Evolutionary conservation across 2,888 invertebrate species (phyloP), one percentile per base, ranked within the genome.

Genomic region (Argynnis bischoffii): DNA sequence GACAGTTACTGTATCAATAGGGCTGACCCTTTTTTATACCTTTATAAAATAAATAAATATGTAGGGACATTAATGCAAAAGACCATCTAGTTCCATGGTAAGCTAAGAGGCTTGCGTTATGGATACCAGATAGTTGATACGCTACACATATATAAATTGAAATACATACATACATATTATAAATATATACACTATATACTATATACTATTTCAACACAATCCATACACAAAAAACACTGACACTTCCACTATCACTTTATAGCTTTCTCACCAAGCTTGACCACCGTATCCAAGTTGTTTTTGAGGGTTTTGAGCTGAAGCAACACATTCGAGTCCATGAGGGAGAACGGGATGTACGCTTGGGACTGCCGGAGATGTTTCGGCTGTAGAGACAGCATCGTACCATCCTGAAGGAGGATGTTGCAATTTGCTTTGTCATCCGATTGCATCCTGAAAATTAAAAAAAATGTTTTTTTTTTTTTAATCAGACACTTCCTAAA

Each of bases 401-500:
- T 93, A 26, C 95, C 95, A 79, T 95, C 94, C 21, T 87, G 80
- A 0, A 95, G 85, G 0, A 95, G 93, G n/a, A 95, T 95, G 81
- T 95, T 95, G 75, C 95, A 93, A 81, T 95, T 95, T 0, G 95
- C 94, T 70, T 90, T 92, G 50, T 93, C 90, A 18, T 95, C 94
- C 0, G 88, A 82, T 51, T 88, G 82, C 82, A 90, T 81, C 41
- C 93, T 93, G 82, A 3, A 77, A 80, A 60, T 1, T 47, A 64
- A 66, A 51, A 35, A 11, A 16, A 48, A 26, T 46, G 4, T 26
- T 26, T 4, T 26, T 26, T 18, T 26, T 26, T 26, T 26, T 26
- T 26, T 4, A 26, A 26, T 26, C 26, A 26, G 3, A 26, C 26
- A 26, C 26, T 5, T 26, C 26, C 4, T 26, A 4, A 26, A 26